Base-by-base conservation (phyloP, 2,888 invertebrate species). In the Agrochola lota region DNA sequence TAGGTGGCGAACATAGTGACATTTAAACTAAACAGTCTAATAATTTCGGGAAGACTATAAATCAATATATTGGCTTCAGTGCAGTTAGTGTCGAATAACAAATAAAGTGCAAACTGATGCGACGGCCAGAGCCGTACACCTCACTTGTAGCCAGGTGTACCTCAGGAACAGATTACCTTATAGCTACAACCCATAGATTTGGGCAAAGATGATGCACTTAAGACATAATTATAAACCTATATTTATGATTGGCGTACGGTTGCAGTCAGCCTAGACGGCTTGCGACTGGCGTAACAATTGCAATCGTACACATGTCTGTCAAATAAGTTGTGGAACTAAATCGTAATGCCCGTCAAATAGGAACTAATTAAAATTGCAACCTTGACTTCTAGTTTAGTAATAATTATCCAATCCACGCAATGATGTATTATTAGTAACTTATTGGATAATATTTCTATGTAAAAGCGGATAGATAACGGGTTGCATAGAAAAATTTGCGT, bases 401-500 rank as follows among this genome's bases (percentile, higher is more conserved):
- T 60, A 72, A 70, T 66, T 77, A 66, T 67, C 30, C 49, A 81
- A 69, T 40, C 46, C 57, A 73, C 72, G 75, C 15, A 86, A 83
- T 75, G 70, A 67, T 72, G 52, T 60, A 70, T 70, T 81, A 85
- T 71, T 82, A 71, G 72, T 83, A 78, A 87, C 67, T 52, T 79
- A 78, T 87, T 85, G 43, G 73, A 85, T 62, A 76, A 86, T 74
- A 81, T 77, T 78, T 85, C 79, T 70, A 81, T 80, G 74, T 81
- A 85, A 84, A 78, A 74, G 71, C 77, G 26, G 17, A 73, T 67
- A 80, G 87, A 89, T 89, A 87, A 89, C 71, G 74, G 46, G 72
- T 88, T 86, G 71, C 87, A 84, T 74, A 77, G 73, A 77, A 66
- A 43, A 63, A 69, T 3, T 89, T 88, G 80, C 83, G 89, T 83